A percentile compares a stretch with the other conserved stretches of the same genome.
Conservation (phyloP, 2,888 invertebrate species). For the Zeuzera pyrina region DNA sequence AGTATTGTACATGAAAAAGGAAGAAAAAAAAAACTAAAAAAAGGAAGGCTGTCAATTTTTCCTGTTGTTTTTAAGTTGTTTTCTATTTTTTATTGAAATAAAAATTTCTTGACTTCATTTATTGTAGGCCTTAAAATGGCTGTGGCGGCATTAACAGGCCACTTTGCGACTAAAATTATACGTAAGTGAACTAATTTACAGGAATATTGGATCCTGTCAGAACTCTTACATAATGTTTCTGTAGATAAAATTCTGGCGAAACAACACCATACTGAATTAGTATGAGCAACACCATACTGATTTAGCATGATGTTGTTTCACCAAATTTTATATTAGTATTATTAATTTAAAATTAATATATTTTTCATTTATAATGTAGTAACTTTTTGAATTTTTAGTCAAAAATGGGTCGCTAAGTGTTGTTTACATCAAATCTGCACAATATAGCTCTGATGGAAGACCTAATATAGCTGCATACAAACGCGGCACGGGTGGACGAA, state of each 20-base stretch:
- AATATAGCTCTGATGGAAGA: constrained; percentile 69
- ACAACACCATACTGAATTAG: too few relatives aligned
- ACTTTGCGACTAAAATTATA: constrained; percentile 45
- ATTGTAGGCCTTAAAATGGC: constrained; percentile 62
- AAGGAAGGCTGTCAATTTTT: too few relatives aligned
- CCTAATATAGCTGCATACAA: constrained; percentile 79
- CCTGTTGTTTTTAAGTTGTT: too few relatives aligned
- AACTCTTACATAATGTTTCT: constrained; percentile 51
- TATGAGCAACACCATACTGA: too few relatives aligned
- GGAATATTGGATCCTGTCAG: background rate
- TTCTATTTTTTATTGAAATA: too few relatives aligned
- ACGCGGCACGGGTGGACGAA: constrained; percentile 91
- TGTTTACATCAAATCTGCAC: constrained; percentile 57
- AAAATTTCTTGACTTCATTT: too few relatives aligned
- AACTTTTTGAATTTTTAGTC: constrained; percentile 31
- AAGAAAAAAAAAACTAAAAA: too few relatives aligned
- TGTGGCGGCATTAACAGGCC: constrained; percentile 48
- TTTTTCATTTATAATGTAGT: background rate
- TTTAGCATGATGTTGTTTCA: too few relatives aligned
- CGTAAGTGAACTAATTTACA: constrained; percentile 37
- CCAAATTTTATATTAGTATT: background rate
- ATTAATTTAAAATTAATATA: background rate
- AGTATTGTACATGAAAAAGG: too few relatives aligned
- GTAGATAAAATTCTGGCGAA: constrained; percentile 1
- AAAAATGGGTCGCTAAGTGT: constrained; percentile 51